phyloP scores from a whole-genome alignment of 2,888 invertebrate genomes.

The Eilema griseolum region DNA sequence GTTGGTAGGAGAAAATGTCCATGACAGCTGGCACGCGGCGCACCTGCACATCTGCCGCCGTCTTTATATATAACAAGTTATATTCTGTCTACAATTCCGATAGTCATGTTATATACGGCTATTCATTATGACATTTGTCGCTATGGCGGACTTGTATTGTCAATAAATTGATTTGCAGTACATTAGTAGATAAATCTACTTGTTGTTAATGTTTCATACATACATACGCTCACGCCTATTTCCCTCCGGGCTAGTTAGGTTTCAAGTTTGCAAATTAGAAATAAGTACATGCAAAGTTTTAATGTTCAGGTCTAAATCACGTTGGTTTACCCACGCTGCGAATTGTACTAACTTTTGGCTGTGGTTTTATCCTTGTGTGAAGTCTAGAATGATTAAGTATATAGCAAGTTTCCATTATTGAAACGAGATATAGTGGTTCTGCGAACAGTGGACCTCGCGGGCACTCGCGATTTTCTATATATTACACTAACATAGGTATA shows the following conservation, averaged over 20 bases:
- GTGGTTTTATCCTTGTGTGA: not conserved
- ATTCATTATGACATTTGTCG: not conserved
- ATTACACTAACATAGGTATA: not conserved
- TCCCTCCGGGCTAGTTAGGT: no score
- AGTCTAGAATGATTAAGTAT: not conserved
- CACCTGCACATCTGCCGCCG: conserved; percentile 72
- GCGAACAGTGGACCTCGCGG: no score
- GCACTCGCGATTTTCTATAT: no score
- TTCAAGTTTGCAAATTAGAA: no score
- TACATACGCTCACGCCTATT: no score
- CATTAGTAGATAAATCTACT: not conserved
- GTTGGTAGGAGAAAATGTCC: conserved; percentile 50
- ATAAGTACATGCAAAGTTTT: no score
- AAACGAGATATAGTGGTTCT: no score
- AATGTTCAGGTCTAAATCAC: not conserved
- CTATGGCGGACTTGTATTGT: not conserved
- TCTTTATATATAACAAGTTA: conserved; percentile 35
- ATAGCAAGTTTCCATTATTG: not conserved
- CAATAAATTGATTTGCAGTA: not conserved
- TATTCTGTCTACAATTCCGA: conserved; percentile 29
- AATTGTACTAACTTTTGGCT: not conserved
- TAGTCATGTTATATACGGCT: conserved; percentile 6
- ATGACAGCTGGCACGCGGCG: conserved; percentile 69
- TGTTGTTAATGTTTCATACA: not conserved
- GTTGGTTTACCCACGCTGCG: not conserved